Percentiles rank a stretch among this genome's conserved stretches.
phyloP scores from a whole-genome alignment of 2,113 vertebrate species.

The Eretmochelys imbricata region DNA sequence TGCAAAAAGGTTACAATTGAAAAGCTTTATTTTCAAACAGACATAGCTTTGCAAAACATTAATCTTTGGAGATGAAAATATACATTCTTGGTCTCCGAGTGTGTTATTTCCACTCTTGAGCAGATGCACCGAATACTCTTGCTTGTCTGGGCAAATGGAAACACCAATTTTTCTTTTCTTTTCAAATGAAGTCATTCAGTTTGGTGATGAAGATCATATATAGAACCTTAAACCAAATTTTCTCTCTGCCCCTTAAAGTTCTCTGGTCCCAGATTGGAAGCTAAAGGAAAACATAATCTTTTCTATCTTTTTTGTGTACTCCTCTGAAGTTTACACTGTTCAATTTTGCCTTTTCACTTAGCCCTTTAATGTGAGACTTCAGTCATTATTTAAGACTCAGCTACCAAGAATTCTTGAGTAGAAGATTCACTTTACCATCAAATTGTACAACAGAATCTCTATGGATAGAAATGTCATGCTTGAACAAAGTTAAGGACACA shows the following conservation, averaged over 20 bases:
- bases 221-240: background rate
- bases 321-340: background rate
- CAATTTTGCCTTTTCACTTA: background rate
- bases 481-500: background rate
- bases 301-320: background rate
- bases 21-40: background rate
- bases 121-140: background rate
- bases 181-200: background rate
- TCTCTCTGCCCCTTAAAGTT: background rate
- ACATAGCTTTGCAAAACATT: background rate
- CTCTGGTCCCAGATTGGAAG: conserved; percentile 38
- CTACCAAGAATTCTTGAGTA: background rate
- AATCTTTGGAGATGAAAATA: background rate
- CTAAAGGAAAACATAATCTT: background rate
- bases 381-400: background rate
- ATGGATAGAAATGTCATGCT: background rate
- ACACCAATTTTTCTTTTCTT: background rate
- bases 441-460: background rate
- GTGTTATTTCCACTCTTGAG: conserved; percentile 6
- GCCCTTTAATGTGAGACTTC: background rate
- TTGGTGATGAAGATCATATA: conserved; percentile 5
- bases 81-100: background rate
- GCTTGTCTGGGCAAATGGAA: background rate
- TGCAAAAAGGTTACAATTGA: background rate
- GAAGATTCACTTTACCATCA: background rate